phyloP scores from a whole-genome alignment of 2,113 vertebrate species.

The Synodontis membranacea region DNA sequence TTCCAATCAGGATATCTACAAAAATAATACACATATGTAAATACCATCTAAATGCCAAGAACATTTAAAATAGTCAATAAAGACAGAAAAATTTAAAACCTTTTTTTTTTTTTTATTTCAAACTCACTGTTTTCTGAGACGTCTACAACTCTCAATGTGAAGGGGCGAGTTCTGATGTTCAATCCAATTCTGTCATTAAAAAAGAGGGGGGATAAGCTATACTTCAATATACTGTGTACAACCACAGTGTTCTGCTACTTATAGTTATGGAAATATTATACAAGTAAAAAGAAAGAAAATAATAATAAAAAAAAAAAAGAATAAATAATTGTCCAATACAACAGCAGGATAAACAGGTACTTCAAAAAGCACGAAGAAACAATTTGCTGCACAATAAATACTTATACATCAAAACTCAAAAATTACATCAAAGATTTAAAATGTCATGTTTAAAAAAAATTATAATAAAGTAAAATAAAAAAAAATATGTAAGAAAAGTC shows the following conservation, averaged over 20 bases:
- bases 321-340: background rate
- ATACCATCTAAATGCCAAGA: background rate
- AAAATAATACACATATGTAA: background rate
- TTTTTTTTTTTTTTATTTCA: background rate
- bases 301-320: background rate
- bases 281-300: background rate
- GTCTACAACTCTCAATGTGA: conserved; percentile 84
- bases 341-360: background rate
- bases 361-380: background rate
- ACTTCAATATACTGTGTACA: background rate
- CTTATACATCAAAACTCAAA: background rate
- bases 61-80: background rate
- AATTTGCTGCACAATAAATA: background rate
- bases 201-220: too few relatives aligned
- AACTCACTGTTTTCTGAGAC: conserved; percentile 82
- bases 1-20: conserved; percentile 88
- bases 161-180: conserved; percentile 84
- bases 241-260: background rate
- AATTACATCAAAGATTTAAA: too few relatives aligned
- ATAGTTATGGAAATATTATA: background rate
- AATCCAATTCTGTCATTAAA: conserved; percentile 84
- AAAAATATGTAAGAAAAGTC: background rate
- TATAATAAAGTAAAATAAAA: background rate
- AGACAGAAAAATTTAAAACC: too few relatives aligned
- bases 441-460: background rate